A percentile compares a stretch with the other conserved stretches of the same genome.
These are phyloP conservation scores for Euzophera pinguis DNA, from an alignment of 2,888 invertebrate genomes.

Conservation along the genomic window DNA sequence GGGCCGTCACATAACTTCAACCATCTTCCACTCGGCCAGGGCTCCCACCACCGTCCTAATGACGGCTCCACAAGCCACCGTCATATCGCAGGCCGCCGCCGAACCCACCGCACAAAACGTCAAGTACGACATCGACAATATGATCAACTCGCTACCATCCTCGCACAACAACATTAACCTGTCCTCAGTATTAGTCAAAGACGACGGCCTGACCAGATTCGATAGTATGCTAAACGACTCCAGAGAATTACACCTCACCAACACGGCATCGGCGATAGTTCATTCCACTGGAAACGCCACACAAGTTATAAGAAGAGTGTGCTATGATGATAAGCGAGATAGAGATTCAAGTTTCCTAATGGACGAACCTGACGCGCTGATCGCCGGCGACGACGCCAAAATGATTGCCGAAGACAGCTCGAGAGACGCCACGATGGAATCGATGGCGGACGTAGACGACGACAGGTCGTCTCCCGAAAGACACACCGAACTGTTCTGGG, in stretches of 20 bases:
- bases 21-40: constrained; percentile 62
- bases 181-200: constrained; percentile 58
- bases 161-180: constrained; percentile 45
- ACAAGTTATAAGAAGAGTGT: constrained; percentile 66
- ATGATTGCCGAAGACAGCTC: constrained; percentile 57
- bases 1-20: constrained; percentile 61
- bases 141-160: constrained; percentile 50
- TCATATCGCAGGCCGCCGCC: constrained; percentile 61
- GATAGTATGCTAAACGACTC: constrained; percentile 57
- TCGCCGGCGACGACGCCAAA: constrained; percentile 55
- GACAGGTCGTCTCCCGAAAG: constrained; percentile 62
- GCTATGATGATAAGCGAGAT: constrained; percentile 51
- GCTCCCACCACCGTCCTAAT: constrained; percentile 66
- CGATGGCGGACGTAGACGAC: constrained; percentile 49
- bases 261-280: constrained; percentile 60
- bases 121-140: constrained; percentile 64
- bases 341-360: constrained; percentile 42
- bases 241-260: constrained; percentile 54
- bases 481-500: constrained; percentile 68
- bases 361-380: constrained; percentile 51
- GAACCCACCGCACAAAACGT: constrained; percentile 41
- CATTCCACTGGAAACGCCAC: constrained; percentile 61
- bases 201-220: constrained; percentile 54
- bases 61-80: constrained; percentile 61
- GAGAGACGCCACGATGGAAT: constrained; percentile 49